phyloP scores from a whole-genome alignment of 2,113 vertebrate genomes.

The Macaca nemestrina region DNA sequence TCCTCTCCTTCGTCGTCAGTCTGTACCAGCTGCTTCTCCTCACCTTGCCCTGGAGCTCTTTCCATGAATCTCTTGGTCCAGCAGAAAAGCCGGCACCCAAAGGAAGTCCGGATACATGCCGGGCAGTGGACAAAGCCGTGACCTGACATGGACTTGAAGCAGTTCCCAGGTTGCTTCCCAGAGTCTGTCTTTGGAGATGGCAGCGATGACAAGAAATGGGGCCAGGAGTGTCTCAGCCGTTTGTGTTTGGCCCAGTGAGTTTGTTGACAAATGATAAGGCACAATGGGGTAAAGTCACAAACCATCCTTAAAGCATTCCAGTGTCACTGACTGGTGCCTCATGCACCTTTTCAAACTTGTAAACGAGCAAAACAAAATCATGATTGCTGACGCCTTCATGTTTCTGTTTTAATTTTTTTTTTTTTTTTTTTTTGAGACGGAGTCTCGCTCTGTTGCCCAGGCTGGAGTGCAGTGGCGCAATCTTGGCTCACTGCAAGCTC shows the following conservation, averaged over 20 bases:
- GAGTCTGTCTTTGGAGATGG: neutral
- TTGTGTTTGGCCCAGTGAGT: neutral
- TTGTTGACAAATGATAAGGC: neutral
- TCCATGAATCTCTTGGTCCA: neutral
- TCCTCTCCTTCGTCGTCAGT: fast-evolving
- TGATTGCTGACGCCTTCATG: neutral
- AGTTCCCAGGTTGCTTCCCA: neutral
- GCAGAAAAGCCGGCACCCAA: neutral
- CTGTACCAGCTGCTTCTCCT: neutral
- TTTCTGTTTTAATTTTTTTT: neutral
- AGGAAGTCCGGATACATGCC: fast-evolving
- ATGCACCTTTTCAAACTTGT: neutral
- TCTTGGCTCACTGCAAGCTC: too few relatives aligned
- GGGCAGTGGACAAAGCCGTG: neutral
- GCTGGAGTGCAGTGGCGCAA: too few relatives aligned
- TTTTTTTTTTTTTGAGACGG: too few relatives aligned
- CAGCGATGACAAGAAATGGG: neutral
- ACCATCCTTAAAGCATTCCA: neutral
- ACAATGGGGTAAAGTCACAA: neutral
- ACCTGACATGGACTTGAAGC: neutral
- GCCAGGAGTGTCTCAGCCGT: neutral
- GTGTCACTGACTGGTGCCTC: neutral
- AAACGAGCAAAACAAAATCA: neutral
- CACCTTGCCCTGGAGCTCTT: neutral
- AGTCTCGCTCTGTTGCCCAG: too few relatives aligned